A percentile compares a stretch with the other conserved stretches of the same genome.
These are phyloP conservation scores for Drosophila melanocephala DNA, from an alignment of 2,888 invertebrate species.

Conservation along the genomic window DNA sequence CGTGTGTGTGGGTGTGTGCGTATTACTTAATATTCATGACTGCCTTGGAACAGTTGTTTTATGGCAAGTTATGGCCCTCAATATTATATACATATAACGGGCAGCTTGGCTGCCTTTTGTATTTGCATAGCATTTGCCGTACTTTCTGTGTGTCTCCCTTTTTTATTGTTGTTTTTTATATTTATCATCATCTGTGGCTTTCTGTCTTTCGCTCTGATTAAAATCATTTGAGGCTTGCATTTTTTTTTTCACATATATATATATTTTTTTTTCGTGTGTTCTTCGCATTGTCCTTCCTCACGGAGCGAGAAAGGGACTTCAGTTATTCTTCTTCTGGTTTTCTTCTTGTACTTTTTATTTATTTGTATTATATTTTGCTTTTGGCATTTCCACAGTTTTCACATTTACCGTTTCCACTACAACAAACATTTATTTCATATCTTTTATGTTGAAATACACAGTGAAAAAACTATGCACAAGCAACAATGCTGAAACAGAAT, in stretches of 20 bases:
- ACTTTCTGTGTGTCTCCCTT: constrained; percentile 14
- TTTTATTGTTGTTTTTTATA: constrained; percentile 9
- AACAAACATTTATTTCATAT: constrained; percentile 31
- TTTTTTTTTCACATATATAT: constrained; percentile 3
- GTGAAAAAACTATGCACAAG: neutral
- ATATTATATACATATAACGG: constrained; percentile 57
- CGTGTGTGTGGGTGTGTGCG: constrained; percentile 16
- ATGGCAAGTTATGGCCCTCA: constrained; percentile 54
- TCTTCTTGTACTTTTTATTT: constrained; percentile 23
- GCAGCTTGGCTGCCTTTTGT: constrained; percentile 62
- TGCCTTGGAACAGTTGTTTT: constrained; percentile 47
- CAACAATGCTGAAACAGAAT: neutral
- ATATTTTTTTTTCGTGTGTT: neutral
- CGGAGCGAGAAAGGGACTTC: neutral
- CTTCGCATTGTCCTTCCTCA: constrained; percentile 45
- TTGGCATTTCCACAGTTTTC: constrained; percentile 41
- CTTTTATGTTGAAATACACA: constrained; percentile 48
- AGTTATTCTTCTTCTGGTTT: neutral
- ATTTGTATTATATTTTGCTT: constrained; percentile 60
- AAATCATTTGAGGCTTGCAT: constrained; percentile 66
- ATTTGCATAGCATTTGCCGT: constrained; percentile 46
- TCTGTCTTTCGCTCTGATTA: constrained; percentile 56
- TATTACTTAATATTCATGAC: constrained; percentile 66
- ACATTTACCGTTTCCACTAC: constrained; percentile 35
- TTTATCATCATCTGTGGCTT: constrained; percentile 34